phyloP scores from a whole-genome alignment of 2,113 vertebrate species.

The Protomyctophum bolini region DNA sequence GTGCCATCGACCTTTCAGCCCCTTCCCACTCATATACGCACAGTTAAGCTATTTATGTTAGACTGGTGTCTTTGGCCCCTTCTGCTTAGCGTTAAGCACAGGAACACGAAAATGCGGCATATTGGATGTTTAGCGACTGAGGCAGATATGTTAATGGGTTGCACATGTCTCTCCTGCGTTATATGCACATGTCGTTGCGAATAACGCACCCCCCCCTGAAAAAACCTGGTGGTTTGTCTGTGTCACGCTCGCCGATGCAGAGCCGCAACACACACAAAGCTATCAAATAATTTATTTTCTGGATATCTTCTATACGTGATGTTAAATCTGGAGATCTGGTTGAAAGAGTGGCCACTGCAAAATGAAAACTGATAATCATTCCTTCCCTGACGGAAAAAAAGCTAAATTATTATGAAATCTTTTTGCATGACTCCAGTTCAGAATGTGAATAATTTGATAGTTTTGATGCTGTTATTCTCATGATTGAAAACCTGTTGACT shows the following conservation, averaged over 20 bases:
- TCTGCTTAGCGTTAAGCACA: slow-evolving; percentile 34
- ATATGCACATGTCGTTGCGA: slow-evolving; percentile 47
- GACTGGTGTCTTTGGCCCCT: slow-evolving; percentile 27
- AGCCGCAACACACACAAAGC: slow-evolving; percentile 62
- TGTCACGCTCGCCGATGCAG: slow-evolving; percentile 69
- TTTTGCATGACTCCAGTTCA: slow-evolving; percentile 42
- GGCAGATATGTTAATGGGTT: slow-evolving; percentile 68
- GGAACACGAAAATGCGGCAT: slow-evolving; percentile 50
- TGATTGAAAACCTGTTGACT: slow-evolving; percentile 61
- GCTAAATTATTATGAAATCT: too few relatives aligned
- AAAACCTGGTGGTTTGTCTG: slow-evolving; percentile 67
- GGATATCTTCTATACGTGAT: slow-evolving; percentile 30
- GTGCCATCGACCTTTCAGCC: slow-evolving; percentile 17
- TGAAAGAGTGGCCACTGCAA: slow-evolving; percentile 18
- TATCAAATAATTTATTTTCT: slow-evolving; percentile 64
- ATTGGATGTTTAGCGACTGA: slow-evolving; percentile 47
- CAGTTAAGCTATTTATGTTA: slow-evolving; percentile 32
- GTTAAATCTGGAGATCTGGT: slow-evolving; percentile 23
- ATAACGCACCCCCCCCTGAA: slow-evolving; percentile 49
- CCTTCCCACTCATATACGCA: slow-evolving; percentile 15
- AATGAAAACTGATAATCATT: slow-evolving; percentile 19
- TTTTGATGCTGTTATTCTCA: slow-evolving; percentile 63
- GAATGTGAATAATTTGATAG: slow-evolving; percentile 57
- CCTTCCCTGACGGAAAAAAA: not conserved
- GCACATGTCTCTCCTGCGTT: slow-evolving; percentile 60